Evolutionary conservation across 2,113 vertebrate species (phyloP), one percentile per base, ranked within the genome.

Genomic region (Sebastes fasciatus): DNA sequence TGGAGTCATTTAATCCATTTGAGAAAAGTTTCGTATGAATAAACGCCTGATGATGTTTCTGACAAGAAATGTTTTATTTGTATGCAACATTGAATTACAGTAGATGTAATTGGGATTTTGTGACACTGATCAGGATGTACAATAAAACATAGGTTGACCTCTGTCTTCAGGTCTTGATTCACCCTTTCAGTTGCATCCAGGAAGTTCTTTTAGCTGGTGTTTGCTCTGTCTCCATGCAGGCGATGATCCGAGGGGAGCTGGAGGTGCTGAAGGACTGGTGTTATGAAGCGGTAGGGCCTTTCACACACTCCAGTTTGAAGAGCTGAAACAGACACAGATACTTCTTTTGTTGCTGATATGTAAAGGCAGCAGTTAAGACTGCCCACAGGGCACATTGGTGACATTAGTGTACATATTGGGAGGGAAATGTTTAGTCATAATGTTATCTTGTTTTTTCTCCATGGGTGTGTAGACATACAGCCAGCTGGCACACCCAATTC

Each of bases 221-320:
- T 40, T 89, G 49, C 55, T 81, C 12, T 89, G 17, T 91, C 8
- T 79, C 58, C 64, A 62, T 74, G 52, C 63, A 99, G 98, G 96
- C 98, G 0, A 97, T 99, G 96, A 96, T 99, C 66, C 94, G 94
- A 71, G 98, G 98, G 21, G 98, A 99, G 75, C 95, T 99, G 12
- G 98, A 99, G 21, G 96, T 99, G n/a, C 95, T 99, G 88, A 98
- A 96, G 93, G 98, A 99, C 77, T 99, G 98, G 98, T 99, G 98
- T 94, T 99, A 99, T 5, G 98, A 99, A 95, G 98, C 97, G 45
- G 98, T 99, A 94, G 88, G 96, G 95, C 19, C 13, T 54, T 23
- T 57, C 9, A 55, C 51, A 54, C 46, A 58, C 7, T 0, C 4
- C 40, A 49, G 3, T 16, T 55, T 13, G 0, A 10, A 64, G 7